phyloP scores from a whole-genome alignment of 2,888 invertebrate genomes.

The Panopea generosa region DNA sequence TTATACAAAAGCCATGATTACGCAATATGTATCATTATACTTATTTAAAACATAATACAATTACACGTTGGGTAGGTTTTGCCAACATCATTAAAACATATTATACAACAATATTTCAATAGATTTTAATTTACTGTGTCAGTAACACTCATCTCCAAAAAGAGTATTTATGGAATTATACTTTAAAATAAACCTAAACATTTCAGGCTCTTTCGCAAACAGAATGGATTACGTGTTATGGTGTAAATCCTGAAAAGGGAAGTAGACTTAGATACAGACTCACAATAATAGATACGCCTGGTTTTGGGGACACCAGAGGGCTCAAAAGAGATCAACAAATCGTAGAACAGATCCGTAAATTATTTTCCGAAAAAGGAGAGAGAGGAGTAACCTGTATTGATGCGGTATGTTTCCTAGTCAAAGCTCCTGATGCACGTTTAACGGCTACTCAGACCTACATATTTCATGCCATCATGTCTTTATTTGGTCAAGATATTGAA shows the following conservation, averaged over 20 bases:
- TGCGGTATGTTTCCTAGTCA: conserved; percentile 59
- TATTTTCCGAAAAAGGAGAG: conserved; percentile 42
- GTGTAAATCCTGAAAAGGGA: conserved; percentile 1
- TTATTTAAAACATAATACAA: too few species aligned
- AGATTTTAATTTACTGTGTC: too few species aligned
- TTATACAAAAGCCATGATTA: too few species aligned
- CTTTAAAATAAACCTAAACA: too few species aligned
- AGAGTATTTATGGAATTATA: too few species aligned
- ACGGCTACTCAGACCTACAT: conserved; percentile 57
- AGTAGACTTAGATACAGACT: conserved; percentile 34
- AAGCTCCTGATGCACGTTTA: conserved; percentile 54
- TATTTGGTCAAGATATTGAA: conserved; percentile 61
- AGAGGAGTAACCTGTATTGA: conserved; percentile 50
- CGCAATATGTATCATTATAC: too few species aligned
- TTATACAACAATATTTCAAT: too few species aligned
- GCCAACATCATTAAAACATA: too few species aligned
- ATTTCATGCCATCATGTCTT: conserved; percentile 48
- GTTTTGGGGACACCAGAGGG: conserved; percentile 54
- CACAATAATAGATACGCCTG: conserved; percentile 58
- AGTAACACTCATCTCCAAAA: too few species aligned
- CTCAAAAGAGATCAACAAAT: conserved; percentile 57
- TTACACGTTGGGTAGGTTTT: too few species aligned
- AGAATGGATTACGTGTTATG: conserved; percentile 27
- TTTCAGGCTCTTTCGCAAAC: conserved; percentile 21
- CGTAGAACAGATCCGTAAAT: conserved; percentile 47